Percentiles rank a stretch among this genome's conserved stretches.
Evolutionary conservation across 30 jellyfish, hydroid and myxozoan species (phyloP).

Genomic region (Aurelia sp.): DNA sequence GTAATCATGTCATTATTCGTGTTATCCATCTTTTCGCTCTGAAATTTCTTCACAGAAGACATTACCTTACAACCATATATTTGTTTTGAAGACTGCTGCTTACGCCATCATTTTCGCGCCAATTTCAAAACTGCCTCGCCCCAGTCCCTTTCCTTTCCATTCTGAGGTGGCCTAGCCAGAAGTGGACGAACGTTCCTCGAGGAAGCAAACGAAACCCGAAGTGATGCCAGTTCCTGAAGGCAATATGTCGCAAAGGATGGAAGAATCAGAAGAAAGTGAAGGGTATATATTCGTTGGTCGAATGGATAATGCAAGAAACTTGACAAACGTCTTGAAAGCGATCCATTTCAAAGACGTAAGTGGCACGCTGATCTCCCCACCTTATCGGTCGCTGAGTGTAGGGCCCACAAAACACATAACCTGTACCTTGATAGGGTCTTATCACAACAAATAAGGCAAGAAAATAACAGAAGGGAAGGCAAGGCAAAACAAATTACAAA

Average conservation of each 20-base stretch:
- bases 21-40: too few relatives aligned
- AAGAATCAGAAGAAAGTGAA: constrained; percentile 54
- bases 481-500: not conserved
- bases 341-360: constrained; percentile 91
- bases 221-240: constrained; percentile 13
- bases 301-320: constrained; percentile 91
- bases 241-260: constrained; percentile 34
- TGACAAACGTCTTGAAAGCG: constrained; percentile 87
- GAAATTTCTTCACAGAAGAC: too few relatives aligned
- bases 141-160: constrained; percentile 26
- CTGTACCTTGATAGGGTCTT: too few relatives aligned
- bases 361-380: not conserved
- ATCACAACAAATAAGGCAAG: too few relatives aligned
- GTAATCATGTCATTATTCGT: too few relatives aligned
- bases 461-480: too few relatives aligned
- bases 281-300: constrained; percentile 80
- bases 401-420: too few relatives aligned
- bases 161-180: constrained; percentile 10
- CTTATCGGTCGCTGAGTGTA: too few relatives aligned
- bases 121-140: constrained; percentile 27
- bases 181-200: not conserved
- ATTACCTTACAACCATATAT: too few relatives aligned
- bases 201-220: too few relatives aligned
- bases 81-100: not conserved
- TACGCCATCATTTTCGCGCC: constrained; percentile 70